phyloP scores from a whole-genome alignment of 2,113 vertebrate species.

The Charina bottae region DNA sequence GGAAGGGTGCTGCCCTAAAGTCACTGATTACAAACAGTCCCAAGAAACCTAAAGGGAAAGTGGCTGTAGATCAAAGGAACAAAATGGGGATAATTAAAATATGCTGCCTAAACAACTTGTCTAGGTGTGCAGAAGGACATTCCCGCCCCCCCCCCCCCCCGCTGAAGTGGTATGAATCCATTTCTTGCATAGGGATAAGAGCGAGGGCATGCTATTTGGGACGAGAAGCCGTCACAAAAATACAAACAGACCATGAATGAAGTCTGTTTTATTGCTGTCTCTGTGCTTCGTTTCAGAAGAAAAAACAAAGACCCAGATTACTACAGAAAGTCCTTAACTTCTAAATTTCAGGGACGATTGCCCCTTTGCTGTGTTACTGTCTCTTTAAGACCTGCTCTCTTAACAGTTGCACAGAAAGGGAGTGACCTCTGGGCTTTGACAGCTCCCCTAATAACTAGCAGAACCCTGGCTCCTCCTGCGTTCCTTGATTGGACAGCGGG shows the following conservation, averaged over 20 bases:
- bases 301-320: slow-evolving; percentile 18
- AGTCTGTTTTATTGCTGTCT: slow-evolving; percentile 30
- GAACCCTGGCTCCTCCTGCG: slow-evolving; percentile 77
- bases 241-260: slow-evolving; percentile 40
- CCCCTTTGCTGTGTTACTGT: slow-evolving; percentile 48
- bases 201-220: slow-evolving; percentile 36
- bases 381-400: slow-evolving; percentile 79
- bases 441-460: slow-evolving; percentile 95
- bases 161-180: slow-evolving; percentile 47
- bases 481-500: slow-evolving; percentile 79
- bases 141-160: no score
- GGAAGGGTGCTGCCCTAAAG: slow-evolving; percentile 61
- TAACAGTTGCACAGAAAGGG: slow-evolving; percentile 80
- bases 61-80: slow-evolving; percentile 39
- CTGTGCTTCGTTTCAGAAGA: slow-evolving; percentile 29
- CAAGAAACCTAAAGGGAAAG: slow-evolving; percentile 58
- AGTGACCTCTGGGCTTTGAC: slow-evolving; percentile 98
- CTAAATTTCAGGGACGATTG: not conserved
- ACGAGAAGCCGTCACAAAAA: slow-evolving; percentile 23
- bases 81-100: slow-evolving; percentile 8
- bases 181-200: slow-evolving; percentile 26
- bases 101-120: not conserved
- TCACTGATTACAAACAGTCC: slow-evolving; percentile 55
- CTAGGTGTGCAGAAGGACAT: slow-evolving; percentile 3
- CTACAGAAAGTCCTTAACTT: not conserved